Base-by-base conservation (phyloP, 2,113 vertebrate species). In the Urocolius indicus region DNA sequence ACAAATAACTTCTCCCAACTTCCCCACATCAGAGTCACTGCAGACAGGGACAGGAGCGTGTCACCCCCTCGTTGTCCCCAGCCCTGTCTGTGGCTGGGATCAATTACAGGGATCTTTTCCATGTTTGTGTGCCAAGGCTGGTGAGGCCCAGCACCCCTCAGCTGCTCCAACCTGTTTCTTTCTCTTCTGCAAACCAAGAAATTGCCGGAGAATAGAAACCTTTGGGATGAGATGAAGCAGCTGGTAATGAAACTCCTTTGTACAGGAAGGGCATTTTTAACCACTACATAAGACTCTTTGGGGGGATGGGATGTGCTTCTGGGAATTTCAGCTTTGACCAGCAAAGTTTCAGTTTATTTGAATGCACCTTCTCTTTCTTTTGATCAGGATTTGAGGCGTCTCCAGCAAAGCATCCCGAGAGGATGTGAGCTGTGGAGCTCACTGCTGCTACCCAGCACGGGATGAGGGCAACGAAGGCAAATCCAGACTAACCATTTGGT, bases 381-480 rank as follows among this genome's bases (percentile, higher is more conserved):
- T 13, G 46, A 10, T 3, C 6, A 5, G 32, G 36, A 15, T 6
- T 36, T 45, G 22, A 5, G 49, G 43, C 26, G 9, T 8, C 26
- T 51, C 45, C 27, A 18, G 49, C 10, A 7, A 4, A 41, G 57
- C 0, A 4, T 30, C n/a, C 59, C 2, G 0, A 9, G 54, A 2
- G 8, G 15, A 32, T 29, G 54, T 69, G 45, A 74, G 45, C 68
- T 27, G 26, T 1, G 29, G 34, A 15, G 43, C 43, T 6, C 38
- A 41, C 38, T 41, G 38, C 38, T 41, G 38, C 9, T 41, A 41
- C 34, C n/a, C 6, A 1, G 26, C 46, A 9, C 1, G 0, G 63
- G 36, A 6, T 0, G 5, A 34, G n/a, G 57, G n/a, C 29, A 8
- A 1, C 2, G 6, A 1, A 34, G 19, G 15, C 3, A 2, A 71